These are phyloP conservation scores for Saturnia japonica DNA, from an alignment of 2,888 invertebrate species.

Conservation along the genomic window DNA sequence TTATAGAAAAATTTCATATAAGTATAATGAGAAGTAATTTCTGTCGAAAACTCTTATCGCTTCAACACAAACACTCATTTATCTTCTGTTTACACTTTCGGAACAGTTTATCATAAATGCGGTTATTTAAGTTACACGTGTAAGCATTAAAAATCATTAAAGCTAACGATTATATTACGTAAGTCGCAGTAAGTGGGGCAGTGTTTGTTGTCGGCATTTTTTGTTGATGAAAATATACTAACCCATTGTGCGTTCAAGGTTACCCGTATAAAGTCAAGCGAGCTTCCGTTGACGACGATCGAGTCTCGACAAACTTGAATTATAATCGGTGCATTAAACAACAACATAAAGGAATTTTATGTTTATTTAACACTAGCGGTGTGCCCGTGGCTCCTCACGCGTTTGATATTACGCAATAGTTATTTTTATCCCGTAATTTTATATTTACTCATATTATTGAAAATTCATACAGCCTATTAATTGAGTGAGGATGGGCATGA, in stretches of 20 bases:
- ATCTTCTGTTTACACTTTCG: conserved; percentile 28
- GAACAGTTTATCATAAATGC: conserved; percentile 33
- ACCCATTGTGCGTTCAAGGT: conserved; percentile 71
- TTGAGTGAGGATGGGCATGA: too few relatives aligned
- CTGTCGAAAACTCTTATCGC: conserved; percentile 5
- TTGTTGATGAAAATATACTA: conserved; percentile 60
- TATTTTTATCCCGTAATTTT: too few relatives aligned
- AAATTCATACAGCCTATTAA: too few relatives aligned
- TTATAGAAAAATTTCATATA: too few relatives aligned
- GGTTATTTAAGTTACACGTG: conserved; percentile 42
- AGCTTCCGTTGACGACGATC: conserved; percentile 55
- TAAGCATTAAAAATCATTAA: conserved; percentile 30
- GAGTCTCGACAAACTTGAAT: conserved; percentile 27
- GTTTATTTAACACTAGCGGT: too few relatives aligned
- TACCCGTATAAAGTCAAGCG: conserved; percentile 69
- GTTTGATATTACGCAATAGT: too few relatives aligned
- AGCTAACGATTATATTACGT: conserved; percentile 13
- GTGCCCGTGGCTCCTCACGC: too few relatives aligned
- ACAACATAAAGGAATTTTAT: neutral
- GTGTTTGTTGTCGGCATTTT: conserved; percentile 47
- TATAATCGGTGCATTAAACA: conserved; percentile 19
- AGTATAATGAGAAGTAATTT: neutral
- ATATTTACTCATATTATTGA: too few relatives aligned
- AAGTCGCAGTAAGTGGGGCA: conserved; percentile 15
- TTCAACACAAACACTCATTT: conserved; percentile 15